Base-by-base conservation (phyloP, 2,113 vertebrate genomes). In the Aramus guarauna region DNA sequence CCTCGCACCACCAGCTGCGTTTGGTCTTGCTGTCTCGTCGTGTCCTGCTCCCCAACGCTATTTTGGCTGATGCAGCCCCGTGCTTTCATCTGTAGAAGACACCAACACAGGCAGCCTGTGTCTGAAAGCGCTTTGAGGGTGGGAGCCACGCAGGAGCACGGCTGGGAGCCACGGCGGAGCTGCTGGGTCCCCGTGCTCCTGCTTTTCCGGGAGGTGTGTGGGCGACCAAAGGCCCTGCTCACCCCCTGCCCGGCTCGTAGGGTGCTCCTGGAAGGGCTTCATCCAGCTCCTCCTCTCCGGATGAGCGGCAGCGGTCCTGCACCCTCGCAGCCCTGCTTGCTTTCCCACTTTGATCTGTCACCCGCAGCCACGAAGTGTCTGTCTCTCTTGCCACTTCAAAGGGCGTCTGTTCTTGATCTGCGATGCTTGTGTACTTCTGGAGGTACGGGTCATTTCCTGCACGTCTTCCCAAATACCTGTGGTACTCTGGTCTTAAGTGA, bases 71-170 rank as follows among this genome's bases (percentile, higher is more conserved):
- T 67, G 67, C 36, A 74, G 52, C 36, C 56, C 81, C 0, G 0
- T 74, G n/a, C 63, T 89, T 76, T 50, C 41, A 48, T 27, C 9
- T n/a, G 60, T 34, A 58, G 59, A 72, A 60, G 56, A 37, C 2
- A 11, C 18, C 50, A 32, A 27, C 18, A 20, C n/a, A 27, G 34
- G 47, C 50, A 71, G 47, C 45, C 37, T 34, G 36, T 43, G 23
- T 37, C 53, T 75, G 45, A 67, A 75, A 64, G 41, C 2, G 0
- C 47, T 74, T 39, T n/a, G 32, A 32, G 15, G 16, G 11, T 9
- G 26, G 30, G 30, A 83, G 39, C 10, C 0, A 0, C 47, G 24
- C 6, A 4, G 0, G 0, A 50, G 13, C 21, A 29, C 26, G 34
- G n/a, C n/a, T 47, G 16, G 48, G 68, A 77, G 68, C 23, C 2